phyloP scores from a whole-genome alignment of 2,113 vertebrate species.

The Colaptes auratus region DNA sequence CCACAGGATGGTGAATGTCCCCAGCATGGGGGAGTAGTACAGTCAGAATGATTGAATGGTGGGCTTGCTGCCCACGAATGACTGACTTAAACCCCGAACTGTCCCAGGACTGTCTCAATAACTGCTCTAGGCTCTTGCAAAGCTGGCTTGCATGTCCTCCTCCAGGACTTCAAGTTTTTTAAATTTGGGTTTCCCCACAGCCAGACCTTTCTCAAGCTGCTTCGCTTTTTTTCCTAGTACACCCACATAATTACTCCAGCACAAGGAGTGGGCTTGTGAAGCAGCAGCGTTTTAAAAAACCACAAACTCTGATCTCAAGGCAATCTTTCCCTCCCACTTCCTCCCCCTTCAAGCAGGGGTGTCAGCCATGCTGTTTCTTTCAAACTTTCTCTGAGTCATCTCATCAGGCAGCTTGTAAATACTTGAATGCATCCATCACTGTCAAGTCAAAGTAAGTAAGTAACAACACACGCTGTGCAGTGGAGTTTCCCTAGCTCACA shows the following conservation, averaged over 20 bases:
- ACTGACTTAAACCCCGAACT: neutral
- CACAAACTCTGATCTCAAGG: conserved; percentile 74
- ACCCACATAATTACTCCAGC: conserved; percentile 78
- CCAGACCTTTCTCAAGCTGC: conserved; percentile 62
- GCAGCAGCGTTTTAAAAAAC: conserved; percentile 73
- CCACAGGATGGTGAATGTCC: neutral
- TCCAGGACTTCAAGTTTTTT: conserved; percentile 32
- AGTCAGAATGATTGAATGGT: neutral
- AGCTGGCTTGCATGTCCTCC: neutral
- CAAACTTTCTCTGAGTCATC: conserved; percentile 70
- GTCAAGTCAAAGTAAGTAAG: conserved; percentile 49
- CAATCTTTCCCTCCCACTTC: conserved; percentile 72
- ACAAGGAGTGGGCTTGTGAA: conserved; percentile 76
- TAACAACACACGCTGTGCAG: conserved; percentile 1
- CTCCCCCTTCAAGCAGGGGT: conserved; percentile 69
- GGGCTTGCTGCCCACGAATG: neutral
- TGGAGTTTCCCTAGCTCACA: conserved; percentile 13
- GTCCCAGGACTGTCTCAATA: neutral
- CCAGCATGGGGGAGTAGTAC: neutral
- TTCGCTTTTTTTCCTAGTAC: conserved; percentile 64
- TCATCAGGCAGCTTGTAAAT: conserved; percentile 71
- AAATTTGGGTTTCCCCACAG: conserved; percentile 64
- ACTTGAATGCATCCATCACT: conserved; percentile 64
- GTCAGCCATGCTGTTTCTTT: conserved; percentile 70
- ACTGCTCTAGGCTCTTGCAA: neutral